phyloP scores from a whole-genome alignment of 2,113 vertebrate species.

The Cnemophilus loriae region DNA sequence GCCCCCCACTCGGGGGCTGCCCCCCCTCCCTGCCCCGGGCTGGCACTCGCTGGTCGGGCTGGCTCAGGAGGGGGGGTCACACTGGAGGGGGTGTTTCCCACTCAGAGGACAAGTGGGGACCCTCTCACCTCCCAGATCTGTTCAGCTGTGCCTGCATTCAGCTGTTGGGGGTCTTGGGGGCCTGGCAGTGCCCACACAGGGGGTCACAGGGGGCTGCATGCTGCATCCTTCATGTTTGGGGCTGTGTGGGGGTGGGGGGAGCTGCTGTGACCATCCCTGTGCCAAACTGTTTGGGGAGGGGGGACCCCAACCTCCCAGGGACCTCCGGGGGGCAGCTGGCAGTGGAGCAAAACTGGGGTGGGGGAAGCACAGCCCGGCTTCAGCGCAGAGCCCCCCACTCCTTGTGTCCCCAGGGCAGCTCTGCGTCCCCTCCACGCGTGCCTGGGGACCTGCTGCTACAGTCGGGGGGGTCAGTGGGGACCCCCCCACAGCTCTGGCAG shows the following conservation, averaged over 20 bases:
- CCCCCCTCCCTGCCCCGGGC: neutral
- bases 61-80: neutral
- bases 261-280: neutral
- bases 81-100: neutral
- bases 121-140: fast-evolving
- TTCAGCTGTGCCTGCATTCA: neutral
- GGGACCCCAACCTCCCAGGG: neutral
- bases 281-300: neutral
- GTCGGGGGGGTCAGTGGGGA: neutral
- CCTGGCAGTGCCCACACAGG: neutral
- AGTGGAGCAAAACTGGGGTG: neutral
- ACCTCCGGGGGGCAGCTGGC: neutral
- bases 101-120: neutral
- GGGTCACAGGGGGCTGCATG: neutral
- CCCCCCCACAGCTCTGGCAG: neutral
- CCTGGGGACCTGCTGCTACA: neutral
- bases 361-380: neutral
- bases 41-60: neutral
- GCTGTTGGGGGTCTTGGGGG: neutral
- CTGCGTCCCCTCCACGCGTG: fast-evolving
- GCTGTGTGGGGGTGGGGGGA: neutral
- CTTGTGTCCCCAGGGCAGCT: neutral
- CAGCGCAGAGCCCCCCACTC: neutral
- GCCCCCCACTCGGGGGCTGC: neutral
- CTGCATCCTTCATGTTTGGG: neutral